Percentiles rank a stretch among this genome's conserved stretches.
phyloP scores from a whole-genome alignment of 2,113 vertebrate genomes.

The Etheostoma spectabile region DNA sequence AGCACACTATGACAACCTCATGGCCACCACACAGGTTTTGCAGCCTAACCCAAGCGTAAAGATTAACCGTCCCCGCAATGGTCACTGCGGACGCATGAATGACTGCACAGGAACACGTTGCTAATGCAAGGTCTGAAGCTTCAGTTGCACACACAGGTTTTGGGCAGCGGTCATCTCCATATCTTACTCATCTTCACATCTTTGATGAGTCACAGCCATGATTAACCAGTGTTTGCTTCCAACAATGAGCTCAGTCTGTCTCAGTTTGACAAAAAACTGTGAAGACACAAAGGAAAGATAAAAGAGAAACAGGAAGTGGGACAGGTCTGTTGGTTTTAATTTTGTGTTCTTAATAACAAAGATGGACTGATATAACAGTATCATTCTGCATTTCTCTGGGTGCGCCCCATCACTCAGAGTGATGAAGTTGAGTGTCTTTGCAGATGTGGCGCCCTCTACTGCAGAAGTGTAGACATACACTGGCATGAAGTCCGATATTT shows the following conservation, averaged over 20 bases:
- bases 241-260: constrained; percentile 54
- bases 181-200: constrained; percentile 62
- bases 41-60: constrained; percentile 45
- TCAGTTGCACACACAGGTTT: constrained; percentile 13
- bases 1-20: constrained; percentile 11
- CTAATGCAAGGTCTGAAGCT: not conserved
- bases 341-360: constrained; percentile 14
- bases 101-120: constrained; percentile 25
- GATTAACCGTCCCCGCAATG: constrained; percentile 25
- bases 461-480: constrained; percentile 46
- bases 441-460: constrained; percentile 73
- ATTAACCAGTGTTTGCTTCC: constrained; percentile 45
- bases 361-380: constrained; percentile 1
- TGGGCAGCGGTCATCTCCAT: constrained; percentile 29
- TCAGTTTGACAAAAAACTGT: constrained; percentile 43
- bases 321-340: constrained; percentile 13
- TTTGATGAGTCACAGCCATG: constrained; percentile 60
- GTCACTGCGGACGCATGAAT: constrained; percentile 31
- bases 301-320: constrained; percentile 9
- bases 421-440: constrained; percentile 14
- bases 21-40: not conserved
- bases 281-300: constrained; percentile 10
- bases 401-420: constrained; percentile 15
- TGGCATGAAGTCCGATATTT: not conserved
- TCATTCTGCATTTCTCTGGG: constrained; percentile 16